Evolutionary conservation across 2,888 invertebrate genomes (phyloP), one percentile per base, ranked within the genome.

Genomic region (Homarus gammarus): DNA sequence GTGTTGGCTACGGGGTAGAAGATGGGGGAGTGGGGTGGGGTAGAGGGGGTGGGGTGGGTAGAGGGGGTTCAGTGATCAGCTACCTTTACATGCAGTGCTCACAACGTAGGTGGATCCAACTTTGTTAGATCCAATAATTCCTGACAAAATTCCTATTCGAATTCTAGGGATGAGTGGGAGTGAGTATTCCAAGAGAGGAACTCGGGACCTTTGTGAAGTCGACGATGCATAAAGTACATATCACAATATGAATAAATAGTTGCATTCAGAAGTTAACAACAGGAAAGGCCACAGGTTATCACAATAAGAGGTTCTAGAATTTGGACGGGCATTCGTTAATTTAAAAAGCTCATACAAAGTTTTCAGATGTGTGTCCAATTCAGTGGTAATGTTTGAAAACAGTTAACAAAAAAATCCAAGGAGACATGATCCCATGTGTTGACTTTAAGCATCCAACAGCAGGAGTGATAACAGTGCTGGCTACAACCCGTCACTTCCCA

Each of bases 261-360:
- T 83, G 83, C 82, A 88, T 83, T 83, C 75, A 73, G 83, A 88
- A 77, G 82, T 88, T 89, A 73, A 84, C 78, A 84, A 84, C 84
- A 79, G 89, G 81, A 79, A 89, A 89, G 89, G 89, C 89, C 89
- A 84, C 89, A 84, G 89, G 84, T 40, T 89, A 89, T 89, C 89
- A 89, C 89, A 89, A 77, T 72, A 56, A 89, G 72, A 79, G 89
- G 79, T 79, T 84, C 70, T 78, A 70, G 36, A 84, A 85, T 89
- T 79, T 89, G 89, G 89, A 89, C 89, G 89, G 89, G 89, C 84
- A 56, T 79, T 78, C 83, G 64, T 81, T 87, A 79, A 87, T 70
- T 87, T 61, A 49, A 68, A 84, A 64, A 85, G 78, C 75, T 85
- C 77, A 77, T 75, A 40, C n/a, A 64, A 61, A 73, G 73, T 64